These are phyloP conservation scores for Rallus crepitans DNA, from an alignment of 2,797 vertebrate genomes.

Conservation along the genomic window DNA sequence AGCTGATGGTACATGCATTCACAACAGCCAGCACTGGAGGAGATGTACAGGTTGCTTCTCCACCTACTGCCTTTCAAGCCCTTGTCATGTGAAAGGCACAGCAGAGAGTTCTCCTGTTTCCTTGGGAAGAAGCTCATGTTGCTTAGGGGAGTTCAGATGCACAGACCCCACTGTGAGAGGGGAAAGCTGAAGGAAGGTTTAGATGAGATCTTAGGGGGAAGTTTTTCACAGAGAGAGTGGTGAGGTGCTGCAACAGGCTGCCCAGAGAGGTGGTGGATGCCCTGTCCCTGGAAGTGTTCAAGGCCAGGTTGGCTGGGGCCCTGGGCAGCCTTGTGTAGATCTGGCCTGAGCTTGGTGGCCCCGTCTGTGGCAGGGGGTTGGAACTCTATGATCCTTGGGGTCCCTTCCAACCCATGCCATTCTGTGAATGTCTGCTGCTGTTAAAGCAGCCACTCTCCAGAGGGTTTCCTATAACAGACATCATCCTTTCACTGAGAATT, in stretches of 20 bases:
- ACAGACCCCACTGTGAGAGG: background rate
- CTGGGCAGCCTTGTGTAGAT: no score
- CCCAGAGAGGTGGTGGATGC: no score
- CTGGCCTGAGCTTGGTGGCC: no score
- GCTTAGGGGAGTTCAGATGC: background rate
- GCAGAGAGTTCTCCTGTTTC: background rate
- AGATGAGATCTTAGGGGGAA: no score
- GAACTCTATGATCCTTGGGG: no score
- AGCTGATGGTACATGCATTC: background rate
- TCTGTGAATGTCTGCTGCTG: background rate
- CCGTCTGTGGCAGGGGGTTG: no score
- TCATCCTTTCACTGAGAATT: background rate
- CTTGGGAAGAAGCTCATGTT: background rate
- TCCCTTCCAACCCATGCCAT: no score
- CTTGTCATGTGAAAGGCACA: background rate
- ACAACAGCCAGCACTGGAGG: background rate
- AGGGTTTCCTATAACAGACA: background rate
- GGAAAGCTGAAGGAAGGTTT: background rate
- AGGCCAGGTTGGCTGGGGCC: no score
- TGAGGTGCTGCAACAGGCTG: no score
- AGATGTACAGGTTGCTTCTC: background rate
- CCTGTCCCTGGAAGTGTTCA: no score
- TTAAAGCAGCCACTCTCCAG: background rate
- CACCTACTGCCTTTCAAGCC: background rate
- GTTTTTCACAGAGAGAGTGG: no score